Evolutionary conservation across 2,888 invertebrate genomes (phyloP).

Genomic region (Acrobasis suavella): DNA sequence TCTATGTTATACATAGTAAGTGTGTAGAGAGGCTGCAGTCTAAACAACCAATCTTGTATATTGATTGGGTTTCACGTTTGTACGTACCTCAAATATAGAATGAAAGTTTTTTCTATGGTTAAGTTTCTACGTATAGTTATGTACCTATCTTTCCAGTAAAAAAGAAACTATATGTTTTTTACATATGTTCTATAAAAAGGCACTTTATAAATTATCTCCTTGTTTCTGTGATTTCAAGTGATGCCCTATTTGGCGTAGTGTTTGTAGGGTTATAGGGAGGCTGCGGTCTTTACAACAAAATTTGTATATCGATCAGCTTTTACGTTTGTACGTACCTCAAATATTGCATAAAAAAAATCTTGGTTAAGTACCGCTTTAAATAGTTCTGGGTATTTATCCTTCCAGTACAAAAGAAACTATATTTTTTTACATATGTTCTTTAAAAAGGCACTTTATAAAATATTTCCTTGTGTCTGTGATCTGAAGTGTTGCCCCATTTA

Average conservation of each 20-base stretch:
- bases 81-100: too few species aligned
- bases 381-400: too few species aligned
- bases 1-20: too few species aligned
- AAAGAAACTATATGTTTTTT: too few species aligned
- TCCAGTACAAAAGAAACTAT: too few species aligned
- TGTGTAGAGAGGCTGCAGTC: slow-evolving; percentile 6
- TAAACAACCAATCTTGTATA: not conserved
- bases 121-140: too few species aligned
- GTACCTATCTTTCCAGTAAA: too few species aligned
- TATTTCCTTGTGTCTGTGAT: not conserved
- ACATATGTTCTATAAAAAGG: too few species aligned
- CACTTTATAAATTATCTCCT: not conserved
- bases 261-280: slow-evolving; percentile 7
- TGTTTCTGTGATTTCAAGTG: not conserved
- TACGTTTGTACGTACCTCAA: not conserved
- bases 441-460: not conserved
- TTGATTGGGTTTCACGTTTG: too few species aligned
- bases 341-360: too few species aligned
- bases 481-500: slow-evolving; percentile 7
- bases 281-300: slow-evolving; percentile 6
- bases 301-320: not conserved
- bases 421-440: not conserved
- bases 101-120: too few species aligned
- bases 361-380: too few species aligned
- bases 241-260: slow-evolving; percentile 13